These are phyloP conservation scores for Cyanoramphus novaezelandiae DNA, from an alignment of 2,113 vertebrate genomes.

Conservation along the genomic window DNA sequence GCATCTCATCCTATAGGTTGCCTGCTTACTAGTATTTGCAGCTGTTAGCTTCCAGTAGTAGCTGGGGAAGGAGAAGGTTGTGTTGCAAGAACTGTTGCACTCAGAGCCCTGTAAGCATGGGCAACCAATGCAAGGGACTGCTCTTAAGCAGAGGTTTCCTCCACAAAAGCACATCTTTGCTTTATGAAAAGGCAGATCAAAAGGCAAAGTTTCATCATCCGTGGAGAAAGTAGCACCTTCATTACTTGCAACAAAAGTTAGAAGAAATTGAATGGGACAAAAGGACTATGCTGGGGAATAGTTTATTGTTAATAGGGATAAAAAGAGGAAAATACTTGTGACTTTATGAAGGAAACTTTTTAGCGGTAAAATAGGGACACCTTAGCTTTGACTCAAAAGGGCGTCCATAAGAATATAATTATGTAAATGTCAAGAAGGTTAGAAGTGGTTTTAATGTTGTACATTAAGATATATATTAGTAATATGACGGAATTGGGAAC, in stretches of 20 bases:
- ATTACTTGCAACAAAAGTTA: not conserved
- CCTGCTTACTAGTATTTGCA: not conserved
- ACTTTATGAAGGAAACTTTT: not conserved
- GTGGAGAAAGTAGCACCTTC: not conserved
- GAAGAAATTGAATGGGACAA: fast-evolving
- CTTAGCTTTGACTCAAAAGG: conserved; percentile 17
- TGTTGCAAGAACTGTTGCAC: not conserved
- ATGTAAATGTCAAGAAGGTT: conserved; percentile 59
- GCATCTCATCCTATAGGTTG: not conserved
- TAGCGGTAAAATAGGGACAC: not conserved
- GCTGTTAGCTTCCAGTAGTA: not conserved
- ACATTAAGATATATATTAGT: conserved; percentile 61
- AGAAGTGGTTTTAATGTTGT: conserved; percentile 50
- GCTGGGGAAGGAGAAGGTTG: not conserved
- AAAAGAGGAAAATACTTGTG: not conserved
- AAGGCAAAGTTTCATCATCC: not conserved
- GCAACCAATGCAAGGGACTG: not conserved
- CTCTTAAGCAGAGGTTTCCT: not conserved
- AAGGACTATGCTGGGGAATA: not conserved
- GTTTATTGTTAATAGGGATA: not conserved
- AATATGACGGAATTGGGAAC: conserved; percentile 22
- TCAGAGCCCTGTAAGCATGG: not conserved
- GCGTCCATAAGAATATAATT: conserved; percentile 26
- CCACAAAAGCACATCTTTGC: not conserved
- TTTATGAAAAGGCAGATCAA: not conserved